Evolutionary conservation across 2,797 vertebrate species (phyloP), one percentile per base, ranked within the genome.

Genomic region (Astyanax mexicanus): DNA sequence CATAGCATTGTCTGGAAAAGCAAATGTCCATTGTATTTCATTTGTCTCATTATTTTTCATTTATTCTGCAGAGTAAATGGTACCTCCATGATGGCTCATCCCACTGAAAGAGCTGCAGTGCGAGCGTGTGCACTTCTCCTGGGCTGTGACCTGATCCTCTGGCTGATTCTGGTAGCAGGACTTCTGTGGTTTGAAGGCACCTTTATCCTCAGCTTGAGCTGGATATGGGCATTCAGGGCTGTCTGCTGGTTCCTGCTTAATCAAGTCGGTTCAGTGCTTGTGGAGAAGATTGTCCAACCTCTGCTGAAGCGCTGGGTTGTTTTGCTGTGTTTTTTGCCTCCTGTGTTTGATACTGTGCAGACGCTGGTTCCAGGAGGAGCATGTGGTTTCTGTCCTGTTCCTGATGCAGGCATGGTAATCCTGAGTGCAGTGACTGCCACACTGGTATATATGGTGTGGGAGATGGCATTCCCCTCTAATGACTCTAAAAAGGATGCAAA

Each of bases 391-490:
- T 54, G 64, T 1, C 81, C 84, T 0, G 47, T 86, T 0, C 88
- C 88, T 0, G 62, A 82, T 27, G 81, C 86, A 69, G 74, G 82
- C 81, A 29, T 71, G 83, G 11, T 90, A 86, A 15, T 73, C 58
- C 0, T 92, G 84, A 49, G 21, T 61, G 49, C 87, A 2, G 52
- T 62, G 62, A 81, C 87, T 70, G 80, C 80, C 0, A 44, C 76
- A 0, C 11, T 92, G 84, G 87, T 87, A 61, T 86, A 89, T 70
- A 44, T 88, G 0, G 17, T 89, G 12, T 95, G 95, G 94, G 92
- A 91, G 0, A 72, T 71, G 21, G 77, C 60, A 3, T 77, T 91
- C 61, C 75, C 80, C 0, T 69, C 72, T 1, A 57, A 52, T 9
- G 72, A 58, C 38, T 77, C 78, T 0, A 78, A 19, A 6, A 4